Percentiles rank a stretch among this genome's conserved stretches.
Evolutionary conservation across 1,140 invertebrate genomes (phyloP).

Genomic region (Lordiphosa collinella): DNA sequence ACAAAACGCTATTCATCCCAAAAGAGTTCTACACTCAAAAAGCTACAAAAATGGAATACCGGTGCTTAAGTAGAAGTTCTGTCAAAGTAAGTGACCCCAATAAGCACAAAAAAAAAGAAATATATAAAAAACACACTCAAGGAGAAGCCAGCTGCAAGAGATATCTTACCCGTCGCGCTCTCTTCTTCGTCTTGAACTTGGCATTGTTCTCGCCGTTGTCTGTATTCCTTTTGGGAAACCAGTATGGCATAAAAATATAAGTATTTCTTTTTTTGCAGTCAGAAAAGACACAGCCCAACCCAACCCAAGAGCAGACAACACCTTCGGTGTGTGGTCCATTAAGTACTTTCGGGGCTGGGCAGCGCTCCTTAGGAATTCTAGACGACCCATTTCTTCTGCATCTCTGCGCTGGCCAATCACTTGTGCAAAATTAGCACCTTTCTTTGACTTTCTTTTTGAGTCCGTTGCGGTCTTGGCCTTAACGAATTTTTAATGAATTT

Average conservation of each 20-base stretch:
- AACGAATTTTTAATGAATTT: conserved; percentile 74
- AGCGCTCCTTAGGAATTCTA: conserved; percentile 2
- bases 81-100: conserved; percentile 80
- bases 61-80: conserved; percentile 79
- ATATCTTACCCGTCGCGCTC: conserved; percentile 27
- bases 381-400: conserved; percentile 53
- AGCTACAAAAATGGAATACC: conserved; percentile 78
- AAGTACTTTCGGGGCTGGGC: no score
- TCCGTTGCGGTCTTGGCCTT: conserved; percentile 32
- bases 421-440: conserved; percentile 67
- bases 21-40: conserved; percentile 32
- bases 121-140: conserved; percentile 21
- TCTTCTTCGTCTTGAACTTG: conserved; percentile 50
- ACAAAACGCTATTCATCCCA: conserved; percentile 27
- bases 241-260: conserved; percentile 62
- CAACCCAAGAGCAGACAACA: no score
- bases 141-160: conserved; percentile 47
- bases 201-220: conserved; percentile 59
- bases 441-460: conserved; percentile 69
- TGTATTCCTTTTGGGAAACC: conserved; percentile 68
- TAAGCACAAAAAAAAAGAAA: conserved; percentile 53
- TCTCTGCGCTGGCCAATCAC: conserved; percentile 33
- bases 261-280: conserved; percentile 17
- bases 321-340: no score
- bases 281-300: no score